phyloP scores from a whole-genome alignment of 2,888 invertebrate genomes.

The Orthosia gothica region DNA sequence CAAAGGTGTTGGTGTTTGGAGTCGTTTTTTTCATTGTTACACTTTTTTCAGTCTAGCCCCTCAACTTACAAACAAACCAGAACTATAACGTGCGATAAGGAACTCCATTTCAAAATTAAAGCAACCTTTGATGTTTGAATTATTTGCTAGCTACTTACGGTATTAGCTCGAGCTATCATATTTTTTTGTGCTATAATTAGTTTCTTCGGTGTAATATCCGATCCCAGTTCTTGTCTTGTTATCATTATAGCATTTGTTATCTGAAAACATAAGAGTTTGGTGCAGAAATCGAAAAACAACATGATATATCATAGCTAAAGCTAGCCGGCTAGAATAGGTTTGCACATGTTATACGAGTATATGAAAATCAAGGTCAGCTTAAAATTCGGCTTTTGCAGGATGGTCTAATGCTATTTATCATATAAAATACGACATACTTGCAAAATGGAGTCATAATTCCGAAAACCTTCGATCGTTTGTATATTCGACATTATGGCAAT shows the following conservation, averaged over 20 bases:
- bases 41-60: too few species aligned
- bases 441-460: slow-evolving; percentile 83
- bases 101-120: too few species aligned
- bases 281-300: not conserved
- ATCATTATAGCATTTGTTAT: slow-evolving; percentile 93
- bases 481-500: slow-evolving; percentile 84
- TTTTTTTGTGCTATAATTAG: slow-evolving; percentile 91
- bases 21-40: too few species aligned
- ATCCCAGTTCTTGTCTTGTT: slow-evolving; percentile 91
- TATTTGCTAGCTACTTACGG: slow-evolving; percentile 69
- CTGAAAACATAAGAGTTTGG: slow-evolving; percentile 58
- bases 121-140: too few species aligned
- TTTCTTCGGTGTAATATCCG: slow-evolving; percentile 89
- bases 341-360: not conserved
- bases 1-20: too few species aligned
- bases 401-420: not conserved
- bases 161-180: slow-evolving; percentile 88
- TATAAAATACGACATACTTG: slow-evolving; percentile 69
- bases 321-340: not conserved
- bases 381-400: not conserved
- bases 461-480: slow-evolving; percentile 83
- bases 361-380: not conserved
- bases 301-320: not conserved
- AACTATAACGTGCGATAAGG: too few species aligned
- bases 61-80: too few species aligned